Conservation (phyloP, 2,113 vertebrate species). For the human (Homo sapiens) region GRCh38 chr13:43893501-43894000, state of each 20-base stretch:
- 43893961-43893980: not conserved
- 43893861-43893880: not conserved
- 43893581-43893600: not conserved
- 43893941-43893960: not conserved
- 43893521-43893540: not conserved
- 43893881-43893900: not conserved
- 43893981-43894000: conserved; percentile 18
- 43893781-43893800: not conserved
- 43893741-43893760: not conserved
- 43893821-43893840: conserved; percentile 34
- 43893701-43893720: not conserved
- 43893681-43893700: not conserved
- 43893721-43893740: not conserved
- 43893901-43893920: conserved; percentile 48
- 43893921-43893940: conserved; percentile 22
- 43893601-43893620: not conserved
- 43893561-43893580: not conserved
- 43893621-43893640: not conserved
- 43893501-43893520: not conserved
- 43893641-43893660: not conserved
- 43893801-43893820: conserved; percentile 27
- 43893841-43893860: not conserved
- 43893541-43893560: not conserved
- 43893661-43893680: conserved; percentile 34
- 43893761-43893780: conserved; percentile 20